Evolutionary conservation across 2,113 vertebrate species (phyloP), one percentile per base, ranked within the genome.

Genomic region (Pristiophorus japonicus): DNA sequence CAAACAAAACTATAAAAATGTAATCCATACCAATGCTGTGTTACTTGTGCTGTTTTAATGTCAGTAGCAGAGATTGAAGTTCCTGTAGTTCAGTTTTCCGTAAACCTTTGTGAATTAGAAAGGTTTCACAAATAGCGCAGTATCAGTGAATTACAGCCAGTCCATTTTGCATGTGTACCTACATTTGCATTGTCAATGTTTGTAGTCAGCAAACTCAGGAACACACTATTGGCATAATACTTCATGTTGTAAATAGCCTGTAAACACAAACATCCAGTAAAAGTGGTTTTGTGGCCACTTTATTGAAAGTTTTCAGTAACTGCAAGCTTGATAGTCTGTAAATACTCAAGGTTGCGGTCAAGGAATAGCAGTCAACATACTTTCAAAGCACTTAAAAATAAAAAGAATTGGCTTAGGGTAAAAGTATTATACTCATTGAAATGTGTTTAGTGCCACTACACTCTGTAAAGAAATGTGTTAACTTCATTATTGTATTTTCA

Each of bases 221-320:
- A 42, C n/a, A 45, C 22, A 66, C 18, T 34, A 66, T 94, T 67
- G 4, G 24, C 63, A 27, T 0, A 94, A 45, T 94, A 66, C 63
- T 66, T 67, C 8, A 94, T 47, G 62, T 65, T 94, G 22, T 45
- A 42, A 94, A 66, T 65, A 27, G 63, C 20, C 55, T 66, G 38
- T 24, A 42, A 94, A 65, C 7, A 42, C 63, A 94, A 45, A 27
- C 20, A 67, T 66, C 59, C 91, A 94, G n/a, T 38, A 27, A 27
- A 47, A 94, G n/a, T 94, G 62, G 16, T 45, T 66, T 67, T 94
- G 63, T 94, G 87, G 87, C 51, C 62, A 94, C 20, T 67, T 94
- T 94, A 66, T 14, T 94, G 62, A 67, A 67, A 66, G 63, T 67
- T 67, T 94, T 8, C 91, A 93, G 12, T 93, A 63, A 66, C 38